These are phyloP conservation scores for Cossypha heuglini DNA, from an alignment of 2,797 vertebrate genomes.

Conservation along the genomic window DNA sequence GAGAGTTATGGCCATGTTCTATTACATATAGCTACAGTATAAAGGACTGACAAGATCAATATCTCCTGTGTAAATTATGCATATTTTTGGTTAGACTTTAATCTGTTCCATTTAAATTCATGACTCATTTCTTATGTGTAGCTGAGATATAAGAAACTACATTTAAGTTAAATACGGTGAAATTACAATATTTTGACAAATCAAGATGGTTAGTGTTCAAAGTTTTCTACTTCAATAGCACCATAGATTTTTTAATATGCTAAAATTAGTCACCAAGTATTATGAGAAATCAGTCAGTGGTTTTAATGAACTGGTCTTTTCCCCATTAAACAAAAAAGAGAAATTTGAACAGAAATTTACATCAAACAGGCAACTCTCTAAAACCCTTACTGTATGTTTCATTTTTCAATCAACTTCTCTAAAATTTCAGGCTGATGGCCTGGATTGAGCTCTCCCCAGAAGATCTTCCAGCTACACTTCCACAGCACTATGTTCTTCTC, in stretches of 20 bases:
- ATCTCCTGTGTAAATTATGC: neutral
- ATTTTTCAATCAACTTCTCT: neutral
- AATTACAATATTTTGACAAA: slow-evolving; percentile 69
- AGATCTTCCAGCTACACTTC: neutral
- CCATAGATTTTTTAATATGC: neutral
- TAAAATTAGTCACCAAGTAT: slow-evolving; percentile 25
- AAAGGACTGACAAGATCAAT: neutral
- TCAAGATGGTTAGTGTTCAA: slow-evolving; percentile 8
- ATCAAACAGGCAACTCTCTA: neutral
- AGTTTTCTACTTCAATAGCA: slow-evolving; percentile 27
- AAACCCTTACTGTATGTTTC: neutral
- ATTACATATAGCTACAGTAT: neutral
- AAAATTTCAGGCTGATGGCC: neutral
- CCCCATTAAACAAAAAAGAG: neutral
- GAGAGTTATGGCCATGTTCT: neutral
- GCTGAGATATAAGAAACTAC: slow-evolving; percentile 24
- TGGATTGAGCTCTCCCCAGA: neutral
- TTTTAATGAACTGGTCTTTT: neutral
- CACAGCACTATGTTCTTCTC: neutral
- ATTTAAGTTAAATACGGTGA: slow-evolving; percentile 39
- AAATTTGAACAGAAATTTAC: neutral
- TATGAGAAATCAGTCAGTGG: slow-evolving; percentile 22
- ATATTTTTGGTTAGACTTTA: slow-evolving; percentile 17
- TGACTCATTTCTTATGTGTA: slow-evolving; percentile 27
- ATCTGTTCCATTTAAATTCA: slow-evolving; percentile 40